Percentiles rank a stretch among this genome's conserved stretches.
Evolutionary conservation across 2,888 invertebrate species (phyloP).

Genomic region (Brachylomia viminalis): DNA sequence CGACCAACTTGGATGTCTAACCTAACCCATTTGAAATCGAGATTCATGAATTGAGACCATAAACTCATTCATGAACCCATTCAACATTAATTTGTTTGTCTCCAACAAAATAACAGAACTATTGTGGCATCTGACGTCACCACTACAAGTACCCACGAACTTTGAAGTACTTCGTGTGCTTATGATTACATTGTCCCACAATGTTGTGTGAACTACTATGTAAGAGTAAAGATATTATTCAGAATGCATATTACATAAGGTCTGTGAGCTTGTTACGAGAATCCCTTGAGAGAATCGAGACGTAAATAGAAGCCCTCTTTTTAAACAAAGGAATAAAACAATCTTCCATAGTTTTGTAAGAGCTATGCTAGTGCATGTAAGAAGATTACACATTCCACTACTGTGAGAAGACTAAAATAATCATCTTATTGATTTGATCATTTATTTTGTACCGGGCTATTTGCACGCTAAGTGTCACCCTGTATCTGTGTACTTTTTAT

Average conservation of each 20-base stretch:
- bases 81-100: conserved; percentile 20
- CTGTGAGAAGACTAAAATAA: no score
- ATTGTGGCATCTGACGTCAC: conserved; percentile 19
- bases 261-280: conserved; percentile 11
- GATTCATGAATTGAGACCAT: conserved; percentile 5
- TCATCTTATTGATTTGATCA: no score
- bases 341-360: no score
- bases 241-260: conserved; percentile 46
- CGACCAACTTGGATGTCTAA: no score
- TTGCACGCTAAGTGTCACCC: no score
- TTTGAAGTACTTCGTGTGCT: conserved; percentile 27
- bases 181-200: conserved; percentile 25
- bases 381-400: no score
- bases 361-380: no score
- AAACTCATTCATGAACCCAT: not conserved
- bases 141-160: conserved; percentile 14
- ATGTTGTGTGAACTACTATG: conserved; percentile 17
- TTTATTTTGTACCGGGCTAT: no score
- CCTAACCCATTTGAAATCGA: not conserved
- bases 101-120: conserved; percentile 19
- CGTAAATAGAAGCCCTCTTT: not conserved
- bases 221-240: conserved; percentile 39
- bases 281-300: conserved; percentile 15
- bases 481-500: no score
- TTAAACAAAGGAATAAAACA: not conserved